Evolutionary conservation across 2,888 invertebrate species (phyloP).

Genomic region (Synanthedon andrenaeformis): DNA sequence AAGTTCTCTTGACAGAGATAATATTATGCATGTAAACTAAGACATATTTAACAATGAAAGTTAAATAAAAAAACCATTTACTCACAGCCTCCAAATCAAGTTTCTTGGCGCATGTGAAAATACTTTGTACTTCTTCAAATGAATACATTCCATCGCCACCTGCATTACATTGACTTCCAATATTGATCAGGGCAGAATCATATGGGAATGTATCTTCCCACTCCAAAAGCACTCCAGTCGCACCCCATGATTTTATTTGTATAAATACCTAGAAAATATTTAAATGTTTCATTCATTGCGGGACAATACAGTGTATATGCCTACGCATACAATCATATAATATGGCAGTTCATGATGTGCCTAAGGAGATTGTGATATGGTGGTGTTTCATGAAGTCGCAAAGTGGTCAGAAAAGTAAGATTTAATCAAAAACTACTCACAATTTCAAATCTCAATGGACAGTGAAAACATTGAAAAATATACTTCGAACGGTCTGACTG

Average conservation of each 20-base stretch:
- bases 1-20: too few relatives aligned
- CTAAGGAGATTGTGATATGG: too few relatives aligned
- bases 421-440: too few relatives aligned
- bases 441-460: too few relatives aligned
- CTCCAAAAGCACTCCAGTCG: constrained; percentile 84
- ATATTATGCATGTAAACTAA: too few relatives aligned
- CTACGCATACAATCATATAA: too few relatives aligned
- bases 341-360: too few relatives aligned
- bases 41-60: too few relatives aligned
- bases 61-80: constrained; percentile 3
- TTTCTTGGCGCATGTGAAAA: constrained; percentile 75
- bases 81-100: constrained; percentile 76
- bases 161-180: constrained; percentile 66
- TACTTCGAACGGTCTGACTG: too few relatives aligned
- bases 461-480: too few relatives aligned
- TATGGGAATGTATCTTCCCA: constrained; percentile 95
- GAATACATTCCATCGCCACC: constrained; percentile 75
- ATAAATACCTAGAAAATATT: constrained; percentile 26
- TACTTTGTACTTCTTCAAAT: constrained; percentile 73
- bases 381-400: too few relatives aligned
- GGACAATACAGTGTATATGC: too few relatives aligned
- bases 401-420: background rate
- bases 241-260: constrained; percentile 72
- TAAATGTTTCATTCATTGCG: background rate
- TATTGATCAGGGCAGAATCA: constrained; percentile 68